These are phyloP conservation scores for Cassiopea xamachana DNA, from an alignment of 30 jellyfish, hydroid and myxozoan genomes.

Conservation along the genomic window DNA sequence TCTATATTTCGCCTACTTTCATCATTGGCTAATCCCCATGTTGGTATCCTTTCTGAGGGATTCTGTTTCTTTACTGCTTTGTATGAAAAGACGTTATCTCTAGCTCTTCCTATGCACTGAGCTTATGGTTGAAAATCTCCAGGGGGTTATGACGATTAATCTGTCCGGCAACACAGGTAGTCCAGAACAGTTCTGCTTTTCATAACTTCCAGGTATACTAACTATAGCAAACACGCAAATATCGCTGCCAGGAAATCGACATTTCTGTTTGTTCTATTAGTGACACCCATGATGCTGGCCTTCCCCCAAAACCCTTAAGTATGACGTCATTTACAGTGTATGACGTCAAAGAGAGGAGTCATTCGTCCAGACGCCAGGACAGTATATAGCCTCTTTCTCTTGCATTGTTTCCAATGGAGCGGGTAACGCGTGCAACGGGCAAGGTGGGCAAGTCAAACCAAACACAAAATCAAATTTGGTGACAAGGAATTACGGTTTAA, in stretches of 20 bases:
- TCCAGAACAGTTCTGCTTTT: background rate
- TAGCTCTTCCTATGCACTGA: constrained; percentile 46
- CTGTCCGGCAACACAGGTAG: constrained; percentile 8
- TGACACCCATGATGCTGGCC: background rate
- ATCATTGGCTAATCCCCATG: constrained; percentile 57
- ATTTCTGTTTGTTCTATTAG: background rate
- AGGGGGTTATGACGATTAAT: constrained; percentile 11
- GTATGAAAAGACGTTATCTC: constrained; percentile 31
- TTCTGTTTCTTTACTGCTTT: constrained; percentile 36
- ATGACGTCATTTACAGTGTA: background rate
- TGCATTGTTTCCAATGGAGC: background rate
- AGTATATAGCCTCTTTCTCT: background rate
- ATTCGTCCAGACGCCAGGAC: background rate
- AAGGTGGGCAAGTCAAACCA: background rate
- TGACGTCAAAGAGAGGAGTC: background rate
- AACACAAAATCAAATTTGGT: background rate
- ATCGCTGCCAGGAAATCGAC: background rate
- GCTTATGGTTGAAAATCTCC: constrained; percentile 5
- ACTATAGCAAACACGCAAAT: background rate
- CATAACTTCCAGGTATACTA: background rate
- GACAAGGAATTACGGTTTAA: background rate
- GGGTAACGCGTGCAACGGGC: constrained; percentile 1
- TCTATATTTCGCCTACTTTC: constrained; percentile 63
- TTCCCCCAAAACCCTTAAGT: background rate
- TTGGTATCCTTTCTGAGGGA: constrained; percentile 61